Percentiles rank a stretch among this genome's conserved stretches.
Conservation (phyloP, 1,140 invertebrate species). For the Ericerus pela region DNA sequence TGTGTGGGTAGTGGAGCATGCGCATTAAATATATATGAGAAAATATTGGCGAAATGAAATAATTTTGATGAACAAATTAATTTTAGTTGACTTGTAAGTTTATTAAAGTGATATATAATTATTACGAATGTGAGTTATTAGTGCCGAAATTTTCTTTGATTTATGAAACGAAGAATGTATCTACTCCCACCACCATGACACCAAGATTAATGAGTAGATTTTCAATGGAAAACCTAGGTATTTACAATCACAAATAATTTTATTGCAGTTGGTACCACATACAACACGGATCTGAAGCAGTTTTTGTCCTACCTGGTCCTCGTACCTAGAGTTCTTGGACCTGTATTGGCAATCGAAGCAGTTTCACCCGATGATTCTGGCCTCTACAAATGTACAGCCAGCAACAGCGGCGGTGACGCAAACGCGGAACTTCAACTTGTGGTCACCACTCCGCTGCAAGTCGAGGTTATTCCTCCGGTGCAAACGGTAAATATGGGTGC, state of each 20-base stretch:
- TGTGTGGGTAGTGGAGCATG: no score
- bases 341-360: constrained; percentile 53
- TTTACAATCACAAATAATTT: no score
- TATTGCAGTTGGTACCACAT: constrained; percentile 47
- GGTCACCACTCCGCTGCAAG: constrained; percentile 49
- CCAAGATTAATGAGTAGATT: no score
- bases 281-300: constrained; percentile 41
- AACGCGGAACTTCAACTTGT: constrained; percentile 48
- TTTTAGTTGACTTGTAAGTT: no score
- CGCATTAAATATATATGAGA: no score
- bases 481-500: constrained; percentile 62
- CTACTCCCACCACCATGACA: no score
- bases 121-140: no score
- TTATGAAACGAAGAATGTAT: no score
- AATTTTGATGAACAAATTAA: no score
- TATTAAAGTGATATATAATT: constrained; percentile 1
- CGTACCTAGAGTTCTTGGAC: constrained; percentile 46
- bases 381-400: constrained; percentile 48
- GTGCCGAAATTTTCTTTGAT: no score
- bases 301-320: constrained; percentile 44
- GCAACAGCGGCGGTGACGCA: constrained; percentile 51
- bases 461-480: constrained; percentile 49
- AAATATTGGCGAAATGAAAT: no score
- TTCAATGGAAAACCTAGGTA: no score
- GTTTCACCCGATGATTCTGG: constrained; percentile 53